Conservation (phyloP, 37 sponge, comb jelly and placozoan genomes). For the Aphrocallistes beatrix region DNA sequence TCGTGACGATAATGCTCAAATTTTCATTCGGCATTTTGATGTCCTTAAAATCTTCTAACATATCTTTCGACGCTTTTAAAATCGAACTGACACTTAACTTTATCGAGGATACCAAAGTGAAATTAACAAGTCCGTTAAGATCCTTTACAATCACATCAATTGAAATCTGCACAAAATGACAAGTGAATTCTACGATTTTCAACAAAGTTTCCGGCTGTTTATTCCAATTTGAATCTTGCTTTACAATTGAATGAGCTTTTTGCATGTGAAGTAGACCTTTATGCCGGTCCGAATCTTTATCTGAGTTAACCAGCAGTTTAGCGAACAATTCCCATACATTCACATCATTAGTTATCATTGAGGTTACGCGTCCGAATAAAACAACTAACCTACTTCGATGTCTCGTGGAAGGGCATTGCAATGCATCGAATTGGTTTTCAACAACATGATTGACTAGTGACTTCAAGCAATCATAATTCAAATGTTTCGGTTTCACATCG, state of each 20-base stretch:
- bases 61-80: neutral
- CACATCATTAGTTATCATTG: neutral
- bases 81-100: neutral
- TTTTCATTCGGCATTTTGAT: neutral
- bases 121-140: neutral
- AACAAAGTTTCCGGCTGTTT: constrained; percentile 5
- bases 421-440: neutral
- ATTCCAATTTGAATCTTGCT: neutral
- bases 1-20: neutral
- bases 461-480: neutral
- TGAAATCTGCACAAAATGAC: neutral
- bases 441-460: neutral
- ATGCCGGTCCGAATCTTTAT: neutral
- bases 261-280: neutral
- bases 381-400: constrained; percentile 10
- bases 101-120: neutral
- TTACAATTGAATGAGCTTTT: constrained; percentile 6
- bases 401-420: neutral
- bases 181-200: neutral
- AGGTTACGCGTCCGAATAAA: neutral
- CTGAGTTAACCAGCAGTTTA: neutral
- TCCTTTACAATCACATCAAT: neutral
- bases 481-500: constrained; percentile 10
- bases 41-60: neutral
- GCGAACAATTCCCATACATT: neutral